Percentiles rank a stretch among this genome's conserved stretches.
phyloP scores from a whole-genome alignment of 2,888 invertebrate species.

The Phaedon cochleariae region DNA sequence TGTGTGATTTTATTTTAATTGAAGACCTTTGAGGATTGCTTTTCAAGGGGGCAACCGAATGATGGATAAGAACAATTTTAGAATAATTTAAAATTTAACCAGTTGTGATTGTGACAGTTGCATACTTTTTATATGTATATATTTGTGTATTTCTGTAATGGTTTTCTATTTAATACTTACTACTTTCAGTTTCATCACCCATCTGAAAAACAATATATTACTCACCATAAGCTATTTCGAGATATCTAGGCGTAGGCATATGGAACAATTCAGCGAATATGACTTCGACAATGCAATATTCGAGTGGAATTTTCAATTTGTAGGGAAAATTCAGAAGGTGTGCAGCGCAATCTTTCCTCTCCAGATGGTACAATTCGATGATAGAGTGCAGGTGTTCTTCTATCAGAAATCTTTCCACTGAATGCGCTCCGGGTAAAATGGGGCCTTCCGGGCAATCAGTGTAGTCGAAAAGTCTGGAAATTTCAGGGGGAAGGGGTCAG shows the following conservation, averaged over 20 bases:
- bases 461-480: conserved; percentile 91
- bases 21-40: too few species aligned
- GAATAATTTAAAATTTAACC: too few species aligned
- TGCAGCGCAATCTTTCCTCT: conserved; percentile 95
- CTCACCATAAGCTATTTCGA: conserved; percentile 86
- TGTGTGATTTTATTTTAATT: too few species aligned
- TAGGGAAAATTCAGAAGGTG: conserved; percentile 91
- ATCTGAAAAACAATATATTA: too few species aligned
- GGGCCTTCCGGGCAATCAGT: conserved; percentile 97
- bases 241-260: conserved; percentile 86
- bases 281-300: conserved; percentile 98
- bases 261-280: conserved; percentile 94
- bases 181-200: too few species aligned
- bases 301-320: conserved; percentile 92
- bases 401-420: conserved; percentile 96
- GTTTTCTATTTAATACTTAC: too few species aligned
- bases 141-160: too few species aligned
- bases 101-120: too few species aligned
- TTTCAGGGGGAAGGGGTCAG: neutral
- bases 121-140: too few species aligned
- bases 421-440: conserved; percentile 92
- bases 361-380: conserved; percentile 84
- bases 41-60: too few species aligned
- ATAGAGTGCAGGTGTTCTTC: conserved; percentile 97
- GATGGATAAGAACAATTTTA: too few species aligned